Evolutionary conservation across 2,113 vertebrate species (phyloP).

Genomic region (Oreochromis tanganicae): DNA sequence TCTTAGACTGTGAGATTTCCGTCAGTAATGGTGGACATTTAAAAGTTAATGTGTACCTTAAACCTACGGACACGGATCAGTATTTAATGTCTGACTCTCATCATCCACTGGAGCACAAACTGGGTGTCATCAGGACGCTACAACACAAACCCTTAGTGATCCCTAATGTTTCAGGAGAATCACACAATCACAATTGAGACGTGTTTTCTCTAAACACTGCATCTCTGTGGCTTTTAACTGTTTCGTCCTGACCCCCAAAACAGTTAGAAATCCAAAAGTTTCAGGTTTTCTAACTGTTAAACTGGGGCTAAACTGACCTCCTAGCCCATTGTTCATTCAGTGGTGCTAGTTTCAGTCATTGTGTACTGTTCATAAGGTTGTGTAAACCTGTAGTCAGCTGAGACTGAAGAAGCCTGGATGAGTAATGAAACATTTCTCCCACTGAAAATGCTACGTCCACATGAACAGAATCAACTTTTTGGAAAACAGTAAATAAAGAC

Average conservation of each 20-base stretch:
- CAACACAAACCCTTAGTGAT: not conserved
- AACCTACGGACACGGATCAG: not conserved
- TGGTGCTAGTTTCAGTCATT: not conserved
- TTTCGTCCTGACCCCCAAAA: not conserved
- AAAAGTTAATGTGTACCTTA: not conserved
- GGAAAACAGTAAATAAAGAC: not conserved
- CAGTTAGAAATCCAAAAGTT: not conserved
- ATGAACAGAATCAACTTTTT: not conserved
- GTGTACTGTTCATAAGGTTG: not conserved
- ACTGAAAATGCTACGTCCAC: rapidly evolving
- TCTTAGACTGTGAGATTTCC: not conserved
- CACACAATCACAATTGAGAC: not conserved
- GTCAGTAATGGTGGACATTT: not conserved
- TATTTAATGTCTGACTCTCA: no score
- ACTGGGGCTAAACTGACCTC: not conserved
- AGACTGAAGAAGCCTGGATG: not conserved
- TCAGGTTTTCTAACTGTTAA: not conserved
- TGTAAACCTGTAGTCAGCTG: not conserved
- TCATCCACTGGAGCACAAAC: not conserved
- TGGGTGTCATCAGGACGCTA: not conserved
- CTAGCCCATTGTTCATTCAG: not conserved
- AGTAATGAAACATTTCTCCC: not conserved
- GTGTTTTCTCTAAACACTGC: not conserved
- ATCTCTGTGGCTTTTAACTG: not conserved
- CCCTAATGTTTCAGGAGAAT: not conserved